These are phyloP conservation scores for Machimus rusticus DNA, from an alignment of 2,888 invertebrate species.

Conservation along the genomic window DNA sequence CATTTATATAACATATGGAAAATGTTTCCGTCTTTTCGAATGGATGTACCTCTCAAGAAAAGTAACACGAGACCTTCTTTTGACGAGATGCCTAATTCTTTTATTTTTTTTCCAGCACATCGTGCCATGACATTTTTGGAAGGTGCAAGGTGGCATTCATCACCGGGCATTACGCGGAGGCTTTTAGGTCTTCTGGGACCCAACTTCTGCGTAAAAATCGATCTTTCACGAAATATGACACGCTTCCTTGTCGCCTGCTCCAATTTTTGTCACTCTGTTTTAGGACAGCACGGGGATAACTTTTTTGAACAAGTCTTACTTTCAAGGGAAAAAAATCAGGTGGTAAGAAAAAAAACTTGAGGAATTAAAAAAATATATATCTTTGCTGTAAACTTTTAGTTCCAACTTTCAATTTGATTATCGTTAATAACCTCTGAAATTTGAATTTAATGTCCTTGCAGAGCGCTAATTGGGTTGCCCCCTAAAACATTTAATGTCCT, in stretches of 20 bases:
- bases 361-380: background rate
- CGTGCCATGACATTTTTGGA: background rate
- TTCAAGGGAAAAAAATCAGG: background rate
- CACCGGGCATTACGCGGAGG: background rate
- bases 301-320: background rate
- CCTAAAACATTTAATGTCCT: background rate
- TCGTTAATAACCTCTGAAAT: background rate
- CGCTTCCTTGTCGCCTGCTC: background rate
- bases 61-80: background rate
- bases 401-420: background rate
- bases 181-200: background rate
- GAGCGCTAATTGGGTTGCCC: background rate
- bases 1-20: background rate
- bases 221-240: conserved; percentile 8
- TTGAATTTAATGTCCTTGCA: background rate
- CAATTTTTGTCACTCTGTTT: conserved; percentile 6
- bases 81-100: background rate
- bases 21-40: background rate
- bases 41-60: background rate
- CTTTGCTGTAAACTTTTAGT: background rate
- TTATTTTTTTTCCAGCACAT: background rate
- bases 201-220: background rate
- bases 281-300: background rate
- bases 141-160: background rate
- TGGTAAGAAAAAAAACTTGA: background rate